Evolutionary conservation across 2,888 invertebrate genomes (phyloP), one percentile per base, ranked within the genome.

Genomic region (Cerastis rubricosa): DNA sequence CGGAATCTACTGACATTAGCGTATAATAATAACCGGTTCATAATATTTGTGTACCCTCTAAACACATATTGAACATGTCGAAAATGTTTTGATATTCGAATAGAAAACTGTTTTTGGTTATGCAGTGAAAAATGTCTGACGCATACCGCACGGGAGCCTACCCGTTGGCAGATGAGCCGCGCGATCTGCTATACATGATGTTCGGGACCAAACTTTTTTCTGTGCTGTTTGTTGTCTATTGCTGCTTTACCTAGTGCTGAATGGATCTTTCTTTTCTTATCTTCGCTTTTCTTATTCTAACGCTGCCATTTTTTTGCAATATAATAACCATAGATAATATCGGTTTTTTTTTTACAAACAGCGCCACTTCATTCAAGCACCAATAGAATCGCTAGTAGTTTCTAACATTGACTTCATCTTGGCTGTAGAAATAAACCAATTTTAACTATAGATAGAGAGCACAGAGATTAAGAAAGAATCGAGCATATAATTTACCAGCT

Each of bases 1-100:
- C 35, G 68, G 74, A 87, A 85, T 61, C 47, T 74, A 80, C 76
- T 69, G 74, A 70, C 81, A 86, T 87, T 85, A 81, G 77, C 22
- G 51, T 66, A 63, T 73, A 80, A 76, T 78, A 78, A 80, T 78
- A 78, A 71, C 65, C 43, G 65, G 61, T 74, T 71, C 54, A 70
- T 66, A 72, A 63, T 66, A 74, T 63, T 68, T 78, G 51, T 74
- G 57, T 59, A 76, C 59, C 35, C 67, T 61, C 54, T 80, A 64
- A 64, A 74, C 45, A 68, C 11, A 64, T 49, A 54, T 47, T 4
- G 43, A 78, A 74, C 57, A 22, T 35, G 22, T 59, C 22, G 17
- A 59, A 57, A 77, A 43, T 71, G 25, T 78, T 77, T 64, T 57
- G 43, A 29, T 64, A 40, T 43, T 25, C 17, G 14, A 57, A 25